A percentile compares a stretch with the other conserved stretches of the same genome.
Conservation (phyloP, 37 sponge, comb jelly and placozoan species). For the Mnemiopsis leidyi region DNA sequence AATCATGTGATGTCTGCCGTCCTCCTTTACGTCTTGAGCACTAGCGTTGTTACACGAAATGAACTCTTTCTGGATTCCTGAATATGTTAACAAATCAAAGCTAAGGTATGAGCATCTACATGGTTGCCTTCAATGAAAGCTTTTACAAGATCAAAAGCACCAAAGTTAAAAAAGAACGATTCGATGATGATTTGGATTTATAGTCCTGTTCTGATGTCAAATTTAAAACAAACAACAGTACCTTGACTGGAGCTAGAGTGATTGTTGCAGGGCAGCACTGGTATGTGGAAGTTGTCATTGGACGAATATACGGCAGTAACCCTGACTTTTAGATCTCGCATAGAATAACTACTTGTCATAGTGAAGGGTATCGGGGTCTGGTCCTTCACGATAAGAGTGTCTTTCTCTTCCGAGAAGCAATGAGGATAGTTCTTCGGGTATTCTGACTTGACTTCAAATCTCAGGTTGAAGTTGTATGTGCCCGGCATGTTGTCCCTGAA, state of each 20-base stretch:
- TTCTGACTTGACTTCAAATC: background rate
- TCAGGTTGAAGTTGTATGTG: background rate
- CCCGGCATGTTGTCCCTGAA: slow-evolving; percentile 8
- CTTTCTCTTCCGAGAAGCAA: background rate
- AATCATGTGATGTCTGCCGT: background rate
- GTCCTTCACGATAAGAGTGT: slow-evolving; percentile 14
- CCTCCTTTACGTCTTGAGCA: background rate
- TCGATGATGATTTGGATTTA: too few species aligned
- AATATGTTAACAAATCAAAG: too few species aligned
- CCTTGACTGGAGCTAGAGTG: slow-evolving; percentile 1
- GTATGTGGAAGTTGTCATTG: background rate
- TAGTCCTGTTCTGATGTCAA: too few species aligned
- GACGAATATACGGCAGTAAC: background rate
- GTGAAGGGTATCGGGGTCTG: background rate
- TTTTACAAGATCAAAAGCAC: too few species aligned
- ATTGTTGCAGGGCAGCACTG: slow-evolving; percentile 27
- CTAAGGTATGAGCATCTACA: too few species aligned
- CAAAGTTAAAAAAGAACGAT: too few species aligned
- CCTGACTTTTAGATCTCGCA: background rate
- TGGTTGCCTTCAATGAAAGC: too few species aligned
- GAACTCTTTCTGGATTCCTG: background rate
- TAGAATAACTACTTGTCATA: background rate
- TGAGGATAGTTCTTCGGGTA: background rate
- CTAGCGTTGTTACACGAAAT: background rate
- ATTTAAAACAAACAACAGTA: too few species aligned